phyloP scores from a whole-genome alignment of 2,113 vertebrate species.

The Mormyrus lacerda region DNA sequence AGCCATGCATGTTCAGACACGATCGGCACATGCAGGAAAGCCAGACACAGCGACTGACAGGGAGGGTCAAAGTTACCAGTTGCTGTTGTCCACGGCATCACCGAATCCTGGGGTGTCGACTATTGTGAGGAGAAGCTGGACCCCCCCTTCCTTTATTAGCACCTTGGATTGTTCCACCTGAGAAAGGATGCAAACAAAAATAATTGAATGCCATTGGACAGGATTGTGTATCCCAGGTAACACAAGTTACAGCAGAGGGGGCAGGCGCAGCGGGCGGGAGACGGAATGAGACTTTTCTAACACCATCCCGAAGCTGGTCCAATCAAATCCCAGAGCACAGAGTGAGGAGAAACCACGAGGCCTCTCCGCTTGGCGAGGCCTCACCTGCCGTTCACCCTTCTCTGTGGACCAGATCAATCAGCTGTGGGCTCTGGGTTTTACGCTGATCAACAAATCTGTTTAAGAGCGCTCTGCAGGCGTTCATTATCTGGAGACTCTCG shows the following conservation, averaged over 20 bases:
- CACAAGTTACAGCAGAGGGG: background rate
- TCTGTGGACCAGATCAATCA: background rate
- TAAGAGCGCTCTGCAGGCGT: background rate
- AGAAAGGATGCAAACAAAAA: conserved; percentile 17
- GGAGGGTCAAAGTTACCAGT: conserved; percentile 67
- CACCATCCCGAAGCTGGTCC: background rate
- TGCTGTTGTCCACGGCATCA: conserved; percentile 94
- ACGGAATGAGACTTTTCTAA: background rate
- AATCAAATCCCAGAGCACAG: background rate
- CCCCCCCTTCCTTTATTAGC: conserved; percentile 90
- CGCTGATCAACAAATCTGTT: background rate
- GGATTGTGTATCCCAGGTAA: background rate
- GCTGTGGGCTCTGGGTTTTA: background rate
- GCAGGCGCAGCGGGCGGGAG: no score
- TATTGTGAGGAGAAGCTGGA: conserved; percentile 89
- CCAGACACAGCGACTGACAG: background rate
- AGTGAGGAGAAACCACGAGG: background rate
- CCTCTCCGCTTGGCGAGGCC: background rate
- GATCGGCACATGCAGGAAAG: background rate
- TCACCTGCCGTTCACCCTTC: background rate
- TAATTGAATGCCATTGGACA: background rate
- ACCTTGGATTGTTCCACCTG: conserved; percentile 93
- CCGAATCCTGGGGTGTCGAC: conserved; percentile 95
- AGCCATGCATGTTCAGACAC: background rate
- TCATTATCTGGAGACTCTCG: background rate